Evolutionary conservation across 2,113 vertebrate genomes (phyloP).

Genomic region (Bostrychus sinensis): DNA sequence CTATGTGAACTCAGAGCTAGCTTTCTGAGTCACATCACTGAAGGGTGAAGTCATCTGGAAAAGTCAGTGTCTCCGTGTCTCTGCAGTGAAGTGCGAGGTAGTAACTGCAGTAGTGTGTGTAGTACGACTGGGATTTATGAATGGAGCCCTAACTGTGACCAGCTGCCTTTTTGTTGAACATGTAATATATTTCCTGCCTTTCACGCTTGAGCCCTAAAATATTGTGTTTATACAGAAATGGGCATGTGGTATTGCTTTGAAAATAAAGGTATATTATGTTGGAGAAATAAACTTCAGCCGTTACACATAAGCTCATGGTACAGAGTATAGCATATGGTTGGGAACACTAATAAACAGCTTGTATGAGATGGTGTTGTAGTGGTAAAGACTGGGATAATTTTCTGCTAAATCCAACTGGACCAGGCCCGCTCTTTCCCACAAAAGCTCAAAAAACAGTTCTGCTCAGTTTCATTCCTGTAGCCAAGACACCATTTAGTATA

Average conservation of each 20-base stretch:
- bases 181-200: slow-evolving; percentile 13
- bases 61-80: slow-evolving; percentile 25
- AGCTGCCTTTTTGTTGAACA: slow-evolving; percentile 38
- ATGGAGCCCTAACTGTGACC: slow-evolving; percentile 39
- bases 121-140: slow-evolving; percentile 46
- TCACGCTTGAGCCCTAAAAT: slow-evolving; percentile 4
- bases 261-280: slow-evolving; percentile 23
- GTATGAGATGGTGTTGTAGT: slow-evolving; percentile 18
- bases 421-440: slow-evolving; percentile 23
- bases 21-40: slow-evolving; percentile 37
- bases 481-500: background rate
- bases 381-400: background rate
- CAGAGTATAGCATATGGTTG: slow-evolving; percentile 6
- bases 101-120: slow-evolving; percentile 13
- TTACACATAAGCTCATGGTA: background rate
- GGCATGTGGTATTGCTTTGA: background rate
- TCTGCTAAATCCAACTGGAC: slow-evolving; percentile 36
- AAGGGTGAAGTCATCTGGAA: slow-evolving; percentile 59
- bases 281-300: slow-evolving; percentile 4
- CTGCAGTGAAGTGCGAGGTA: background rate
- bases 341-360: slow-evolving; percentile 1
- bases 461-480: background rate
- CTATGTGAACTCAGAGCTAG: slow-evolving; percentile 35
- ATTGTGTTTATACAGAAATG: slow-evolving; percentile 12
- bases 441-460: slow-evolving; percentile 1